Percentiles rank a stretch among this genome's conserved stretches.
Evolutionary conservation across 2,888 invertebrate genomes (phyloP).

Genomic region (Drosophila kanekoi): DNA sequence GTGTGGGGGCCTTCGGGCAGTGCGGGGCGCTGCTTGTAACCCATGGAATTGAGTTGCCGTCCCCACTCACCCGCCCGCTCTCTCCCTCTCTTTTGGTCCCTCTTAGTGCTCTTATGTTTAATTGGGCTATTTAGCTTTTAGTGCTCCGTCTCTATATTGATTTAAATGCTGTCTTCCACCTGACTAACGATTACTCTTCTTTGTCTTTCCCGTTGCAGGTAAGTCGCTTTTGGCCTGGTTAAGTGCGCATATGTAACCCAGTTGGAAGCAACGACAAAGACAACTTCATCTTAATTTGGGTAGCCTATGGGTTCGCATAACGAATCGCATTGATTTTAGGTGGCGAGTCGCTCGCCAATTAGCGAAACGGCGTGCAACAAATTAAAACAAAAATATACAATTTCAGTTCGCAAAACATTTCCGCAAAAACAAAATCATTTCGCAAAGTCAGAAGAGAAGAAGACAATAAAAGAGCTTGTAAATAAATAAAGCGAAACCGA

Average conservation of each 20-base stretch:
- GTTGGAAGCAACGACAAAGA: slow-evolving; percentile 17
- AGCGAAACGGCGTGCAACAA: slow-evolving; percentile 57
- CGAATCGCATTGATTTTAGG: slow-evolving; percentile 20
- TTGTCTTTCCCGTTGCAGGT: slow-evolving; percentile 64
- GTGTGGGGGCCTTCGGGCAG: background rate
- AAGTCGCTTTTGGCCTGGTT: slow-evolving; percentile 59
- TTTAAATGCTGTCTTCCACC: slow-evolving; percentile 54
- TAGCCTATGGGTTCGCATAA: slow-evolving; percentile 18
- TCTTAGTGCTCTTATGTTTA: slow-evolving; percentile 37
- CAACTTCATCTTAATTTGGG: slow-evolving; percentile 38
- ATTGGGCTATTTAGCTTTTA: slow-evolving; percentile 56
- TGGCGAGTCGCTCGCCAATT: slow-evolving; percentile 51
- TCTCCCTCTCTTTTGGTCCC: slow-evolving; percentile 1
- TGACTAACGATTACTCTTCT: slow-evolving; percentile 59
- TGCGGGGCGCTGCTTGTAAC: slow-evolving; percentile 39
- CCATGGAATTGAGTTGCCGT: slow-evolving; percentile 42
- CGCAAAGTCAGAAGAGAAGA: slow-evolving; percentile 13
- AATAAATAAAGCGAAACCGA: slow-evolving; percentile 48
- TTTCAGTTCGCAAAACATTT: slow-evolving; percentile 58
- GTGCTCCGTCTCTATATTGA: slow-evolving; percentile 41
- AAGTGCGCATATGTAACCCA: slow-evolving; percentile 31
- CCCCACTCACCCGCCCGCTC: background rate
- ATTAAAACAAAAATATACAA: slow-evolving; percentile 35
- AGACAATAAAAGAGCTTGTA: slow-evolving; percentile 47
- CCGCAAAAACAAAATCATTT: slow-evolving; percentile 56